phyloP scores from a whole-genome alignment of 2,797 vertebrate genomes.

The Myotis myotis region DNA sequence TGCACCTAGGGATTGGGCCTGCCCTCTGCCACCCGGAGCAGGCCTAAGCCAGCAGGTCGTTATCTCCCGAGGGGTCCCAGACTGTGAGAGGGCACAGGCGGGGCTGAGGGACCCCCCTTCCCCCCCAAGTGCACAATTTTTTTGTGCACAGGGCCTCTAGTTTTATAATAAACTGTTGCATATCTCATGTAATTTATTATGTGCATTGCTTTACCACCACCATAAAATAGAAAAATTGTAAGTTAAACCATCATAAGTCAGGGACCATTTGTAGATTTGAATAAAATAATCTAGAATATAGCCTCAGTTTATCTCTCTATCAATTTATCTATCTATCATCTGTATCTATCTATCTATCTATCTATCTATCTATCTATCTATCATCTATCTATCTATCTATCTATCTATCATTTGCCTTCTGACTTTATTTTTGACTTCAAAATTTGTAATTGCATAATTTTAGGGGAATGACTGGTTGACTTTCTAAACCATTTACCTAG shows the following conservation, averaged over 20 bases:
- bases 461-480: not conserved
- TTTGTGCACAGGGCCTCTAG: too few species aligned
- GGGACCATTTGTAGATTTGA: not conserved
- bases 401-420: not conserved
- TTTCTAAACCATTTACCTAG: not conserved
- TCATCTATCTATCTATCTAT: too few species aligned
- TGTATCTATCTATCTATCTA: too few species aligned
- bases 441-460: not conserved
- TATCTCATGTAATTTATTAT: not conserved
- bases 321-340: too few species aligned
- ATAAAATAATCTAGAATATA: not conserved
- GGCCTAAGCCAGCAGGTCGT: too few species aligned
- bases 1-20: too few species aligned
- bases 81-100: too few species aligned
- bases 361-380: too few species aligned
- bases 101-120: too few species aligned
- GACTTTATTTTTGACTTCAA: not conserved
- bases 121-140: too few species aligned
- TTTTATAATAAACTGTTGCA: not conserved
- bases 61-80: too few species aligned
- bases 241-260: not conserved
- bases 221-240: not conserved
- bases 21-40: too few species aligned
- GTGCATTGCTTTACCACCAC: not conserved
- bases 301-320: not conserved